Base-by-base conservation (phyloP, 2,797 vertebrate species). In the Gymnodraco acuticeps region DNA sequence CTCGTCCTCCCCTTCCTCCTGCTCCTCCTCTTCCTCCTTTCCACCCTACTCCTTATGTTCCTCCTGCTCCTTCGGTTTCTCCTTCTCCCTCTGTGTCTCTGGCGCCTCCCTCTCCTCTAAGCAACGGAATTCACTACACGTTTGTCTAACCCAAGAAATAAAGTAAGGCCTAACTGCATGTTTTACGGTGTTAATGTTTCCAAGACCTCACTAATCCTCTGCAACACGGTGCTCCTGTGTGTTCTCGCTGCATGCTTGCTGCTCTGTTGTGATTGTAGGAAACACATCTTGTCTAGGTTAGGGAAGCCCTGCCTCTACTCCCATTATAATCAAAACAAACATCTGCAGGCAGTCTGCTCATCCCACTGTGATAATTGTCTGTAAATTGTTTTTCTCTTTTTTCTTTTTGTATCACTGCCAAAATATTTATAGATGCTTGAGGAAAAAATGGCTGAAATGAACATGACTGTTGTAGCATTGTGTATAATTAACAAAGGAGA, bases 51-150 rank as follows among this genome's bases (percentile, higher is more conserved):
- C 15, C 63, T 23, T 19, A 93, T 82, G 91, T 91, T 69, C 90
- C 95, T 87, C 92, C 94, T 87, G 95, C 93, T 64, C 95, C 94
- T 83, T 90, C 77, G 6, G 95, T 94, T 81, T 92, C 93, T 88
- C 93, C 93, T 92, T 94, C 94, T 85, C 93, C 96, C 89, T 89
- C 95, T 70, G 91, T 95, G 60, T 92, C 95, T 88, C 93, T 94
- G 91, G 94, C 96, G 74, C 94, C 96, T 92, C 94, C 95, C 75
- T 96, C 95, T 93, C 95, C 96, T 78, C 88, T 97, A 95, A 97
- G 95, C 96, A 98, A 96, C 95, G 97, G 98, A 95, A 96, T 98
- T 95, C 97, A 98, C 97, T 99, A 98, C 97, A 98, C 97, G 87
- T 99, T 99, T 98, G 98, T 99, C 95, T 99, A 96, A 94, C 94